Evolutionary conservation across 2,113 vertebrate species (phyloP).

Genomic region (Sylvia atricapilla): DNA sequence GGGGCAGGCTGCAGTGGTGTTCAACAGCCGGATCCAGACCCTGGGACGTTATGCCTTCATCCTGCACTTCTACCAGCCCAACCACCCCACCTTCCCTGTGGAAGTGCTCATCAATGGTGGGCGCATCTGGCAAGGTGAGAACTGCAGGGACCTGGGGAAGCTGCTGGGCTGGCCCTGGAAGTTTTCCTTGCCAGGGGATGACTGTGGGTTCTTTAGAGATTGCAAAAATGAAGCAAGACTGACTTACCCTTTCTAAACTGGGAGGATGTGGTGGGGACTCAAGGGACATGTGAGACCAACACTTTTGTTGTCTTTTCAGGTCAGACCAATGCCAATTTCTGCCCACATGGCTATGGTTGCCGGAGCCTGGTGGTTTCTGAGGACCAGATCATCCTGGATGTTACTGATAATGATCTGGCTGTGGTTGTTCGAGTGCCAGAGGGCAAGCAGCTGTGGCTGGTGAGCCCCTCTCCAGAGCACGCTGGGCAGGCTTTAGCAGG

Average conservation of each 20-base stretch:
- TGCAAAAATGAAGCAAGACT: background rate
- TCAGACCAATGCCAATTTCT: slow-evolving; percentile 86
- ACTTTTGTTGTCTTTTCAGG: slow-evolving; percentile 70
- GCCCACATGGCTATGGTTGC: slow-evolving; percentile 91
- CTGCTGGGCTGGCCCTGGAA: background rate
- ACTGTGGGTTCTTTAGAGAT: background rate
- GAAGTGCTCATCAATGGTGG: slow-evolving; percentile 87
- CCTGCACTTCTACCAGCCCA: slow-evolving; percentile 91
- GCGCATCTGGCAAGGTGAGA: slow-evolving; percentile 91
- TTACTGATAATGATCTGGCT: slow-evolving; percentile 85
- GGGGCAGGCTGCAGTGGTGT: slow-evolving; percentile 85
- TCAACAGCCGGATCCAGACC: slow-evolving; percentile 77
- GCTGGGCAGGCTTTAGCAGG: background rate
- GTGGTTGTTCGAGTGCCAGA: slow-evolving; percentile 86
- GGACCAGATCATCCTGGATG: slow-evolving; percentile 84
- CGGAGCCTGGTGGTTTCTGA: slow-evolving; percentile 86
- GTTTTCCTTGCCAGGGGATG: background rate
- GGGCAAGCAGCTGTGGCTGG: slow-evolving; percentile 90
- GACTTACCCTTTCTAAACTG: background rate
- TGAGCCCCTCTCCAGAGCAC: slow-evolving; percentile 42
- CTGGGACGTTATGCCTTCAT: slow-evolving; percentile 93
- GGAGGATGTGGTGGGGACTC: background rate
- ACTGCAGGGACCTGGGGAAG: background rate
- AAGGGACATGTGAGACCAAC: background rate
- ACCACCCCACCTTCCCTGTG: slow-evolving; percentile 80